Evolutionary conservation across 2,113 vertebrate species (phyloP).

Genomic region (Pionites leucogaster): DNA sequence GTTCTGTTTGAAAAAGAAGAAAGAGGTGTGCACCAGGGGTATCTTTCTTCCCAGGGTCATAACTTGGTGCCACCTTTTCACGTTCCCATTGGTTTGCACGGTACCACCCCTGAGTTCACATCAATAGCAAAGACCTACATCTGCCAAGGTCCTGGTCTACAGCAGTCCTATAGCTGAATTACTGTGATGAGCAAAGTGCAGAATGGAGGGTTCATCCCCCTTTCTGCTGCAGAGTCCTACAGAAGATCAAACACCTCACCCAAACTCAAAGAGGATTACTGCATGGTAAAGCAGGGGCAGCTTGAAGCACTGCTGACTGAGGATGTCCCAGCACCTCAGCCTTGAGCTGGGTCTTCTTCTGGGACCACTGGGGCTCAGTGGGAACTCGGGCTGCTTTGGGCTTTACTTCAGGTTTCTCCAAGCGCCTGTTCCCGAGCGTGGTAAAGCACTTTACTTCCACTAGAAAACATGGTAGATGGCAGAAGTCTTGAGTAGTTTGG

Average conservation of each 20-base stretch:
- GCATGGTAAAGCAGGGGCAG: neutral
- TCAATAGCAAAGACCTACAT: neutral
- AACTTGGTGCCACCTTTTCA: rapidly evolving
- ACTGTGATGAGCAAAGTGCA: neutral
- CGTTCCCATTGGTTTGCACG: rapidly evolving
- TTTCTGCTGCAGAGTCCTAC: neutral
- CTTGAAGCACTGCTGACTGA: rapidly evolving
- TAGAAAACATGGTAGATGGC: rapidly evolving
- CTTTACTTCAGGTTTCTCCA: neutral
- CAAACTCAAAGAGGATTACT: neutral
- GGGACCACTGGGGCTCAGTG: neutral
- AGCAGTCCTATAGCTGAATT: neutral
- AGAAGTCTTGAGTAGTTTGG: neutral
- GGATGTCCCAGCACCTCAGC: neutral
- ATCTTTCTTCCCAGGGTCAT: neutral
- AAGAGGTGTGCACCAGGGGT: rapidly evolving
- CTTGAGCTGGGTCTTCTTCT: neutral
- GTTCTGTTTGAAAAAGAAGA: neutral
- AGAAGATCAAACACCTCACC: neutral
- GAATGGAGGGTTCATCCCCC: neutral
- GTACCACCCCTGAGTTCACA: neutral
- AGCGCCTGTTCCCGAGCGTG: neutral
- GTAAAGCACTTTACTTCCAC: neutral
- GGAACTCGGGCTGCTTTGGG: neutral
- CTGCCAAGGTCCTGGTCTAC: neutral